Conservation (phyloP, 1,140 invertebrate species). For the Stegodyphus dumicola region DNA sequence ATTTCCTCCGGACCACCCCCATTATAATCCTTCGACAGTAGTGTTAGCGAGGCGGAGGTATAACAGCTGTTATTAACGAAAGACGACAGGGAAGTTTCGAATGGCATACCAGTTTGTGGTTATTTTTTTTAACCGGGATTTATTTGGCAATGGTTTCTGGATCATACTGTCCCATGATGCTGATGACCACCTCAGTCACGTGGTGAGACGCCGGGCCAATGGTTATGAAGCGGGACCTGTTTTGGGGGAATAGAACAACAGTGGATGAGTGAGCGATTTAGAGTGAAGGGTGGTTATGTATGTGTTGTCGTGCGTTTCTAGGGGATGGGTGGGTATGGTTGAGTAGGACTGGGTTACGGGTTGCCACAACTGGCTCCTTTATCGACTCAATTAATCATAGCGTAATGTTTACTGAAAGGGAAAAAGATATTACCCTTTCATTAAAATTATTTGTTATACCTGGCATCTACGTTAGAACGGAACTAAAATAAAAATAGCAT, state of each 20-base stretch:
- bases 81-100: slow-evolving; percentile 26
- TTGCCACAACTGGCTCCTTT: slow-evolving; percentile 50
- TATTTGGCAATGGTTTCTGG: background rate
- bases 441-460: too few species aligned
- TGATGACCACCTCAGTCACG: slow-evolving; percentile 39
- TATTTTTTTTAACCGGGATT: background rate
- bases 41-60: background rate
- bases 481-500: too few species aligned
- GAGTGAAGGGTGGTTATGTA: slow-evolving; percentile 52
- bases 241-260: slow-evolving; percentile 46
- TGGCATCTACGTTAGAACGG: too few species aligned
- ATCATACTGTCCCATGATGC: slow-evolving; percentile 37
- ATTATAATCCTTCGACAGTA: slow-evolving; percentile 22
- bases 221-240: slow-evolving; percentile 34
- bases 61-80: slow-evolving; percentile 27
- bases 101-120: slow-evolving; percentile 22
- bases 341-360: slow-evolving; percentile 49
- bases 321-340: slow-evolving; percentile 49
- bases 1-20: background rate
- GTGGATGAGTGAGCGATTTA: slow-evolving; percentile 57
- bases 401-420: too few species aligned
- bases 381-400: background rate
- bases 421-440: too few species aligned
- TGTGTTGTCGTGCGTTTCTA: slow-evolving; percentile 42
- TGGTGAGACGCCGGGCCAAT: slow-evolving; percentile 30